Percentiles rank a stretch among this genome's conserved stretches.
phyloP scores from a whole-genome alignment of 92 coral and sea anemone genomes.

The Zoanthus sansibaricus region DNA sequence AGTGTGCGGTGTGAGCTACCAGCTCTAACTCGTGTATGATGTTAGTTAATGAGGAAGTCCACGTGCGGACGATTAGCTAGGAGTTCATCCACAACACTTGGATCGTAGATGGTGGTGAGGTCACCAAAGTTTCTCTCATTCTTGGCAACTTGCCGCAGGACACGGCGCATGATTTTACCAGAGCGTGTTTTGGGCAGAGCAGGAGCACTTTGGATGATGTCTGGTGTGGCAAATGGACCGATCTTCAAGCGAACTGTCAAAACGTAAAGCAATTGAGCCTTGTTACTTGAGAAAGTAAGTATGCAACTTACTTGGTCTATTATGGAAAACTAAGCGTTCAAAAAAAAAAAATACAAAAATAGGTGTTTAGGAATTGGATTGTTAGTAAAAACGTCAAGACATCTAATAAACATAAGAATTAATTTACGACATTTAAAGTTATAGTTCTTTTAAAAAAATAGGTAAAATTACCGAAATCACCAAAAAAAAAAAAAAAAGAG shows the following conservation, averaged over 20 bases:
- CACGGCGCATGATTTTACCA: conserved; percentile 99
- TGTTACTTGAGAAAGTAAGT: background rate
- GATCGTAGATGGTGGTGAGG: conserved; percentile 92
- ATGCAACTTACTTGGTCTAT: background rate
- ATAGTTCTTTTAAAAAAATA: too few species aligned
- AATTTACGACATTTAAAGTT: too few species aligned
- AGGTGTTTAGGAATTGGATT: too few species aligned
- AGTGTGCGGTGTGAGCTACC: background rate
- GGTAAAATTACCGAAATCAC: too few species aligned
- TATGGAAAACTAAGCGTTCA: too few species aligned
- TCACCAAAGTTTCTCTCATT: conserved; percentile 89
- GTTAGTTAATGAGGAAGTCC: conserved; percentile 73
- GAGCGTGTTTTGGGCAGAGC: conserved; percentile 97
- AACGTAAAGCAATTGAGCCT: background rate
- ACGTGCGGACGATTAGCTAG: conserved; percentile 86
- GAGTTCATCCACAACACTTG: conserved; percentile 79
- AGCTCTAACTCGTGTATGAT: too few species aligned
- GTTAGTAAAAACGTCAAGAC: too few species aligned
- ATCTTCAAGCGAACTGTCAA: conserved; percentile 89
- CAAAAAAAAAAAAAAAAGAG: too few species aligned
- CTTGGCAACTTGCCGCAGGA: conserved; percentile 90
- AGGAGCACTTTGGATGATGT: conserved; percentile 95
- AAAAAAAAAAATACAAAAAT: too few species aligned
- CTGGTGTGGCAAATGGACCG: conserved; percentile 98
- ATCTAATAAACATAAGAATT: too few species aligned